Evolutionary conservation across 2,888 invertebrate species (phyloP).

Genomic region (Theristus sp.): DNA sequence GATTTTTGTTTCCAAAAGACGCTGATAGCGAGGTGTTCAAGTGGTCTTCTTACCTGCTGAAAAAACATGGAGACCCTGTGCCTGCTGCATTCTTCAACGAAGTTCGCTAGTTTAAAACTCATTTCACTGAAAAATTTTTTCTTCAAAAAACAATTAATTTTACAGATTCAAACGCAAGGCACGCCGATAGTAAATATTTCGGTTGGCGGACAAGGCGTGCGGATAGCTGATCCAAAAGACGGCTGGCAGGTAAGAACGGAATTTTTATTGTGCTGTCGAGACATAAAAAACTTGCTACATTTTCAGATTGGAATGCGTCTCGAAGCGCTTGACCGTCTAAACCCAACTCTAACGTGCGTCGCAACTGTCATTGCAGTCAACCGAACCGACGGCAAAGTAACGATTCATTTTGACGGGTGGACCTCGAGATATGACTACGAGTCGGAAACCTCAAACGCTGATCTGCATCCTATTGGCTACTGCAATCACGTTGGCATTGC

Average conservation of each 20-base stretch:
- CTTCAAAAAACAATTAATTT: no score
- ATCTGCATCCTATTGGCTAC: slow-evolving; percentile 1
- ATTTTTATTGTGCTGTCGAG: no score
- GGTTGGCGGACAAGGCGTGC: no score
- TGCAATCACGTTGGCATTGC: background rate
- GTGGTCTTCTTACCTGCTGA: background rate
- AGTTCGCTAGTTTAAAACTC: background rate
- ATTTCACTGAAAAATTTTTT: no score
- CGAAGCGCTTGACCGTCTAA: slow-evolving; percentile 1
- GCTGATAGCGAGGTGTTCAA: background rate
- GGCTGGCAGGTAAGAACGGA: no score
- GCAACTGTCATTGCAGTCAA: background rate
- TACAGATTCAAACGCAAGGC: no score
- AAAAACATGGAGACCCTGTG: background rate
- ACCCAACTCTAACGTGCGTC: slow-evolving; percentile 2
- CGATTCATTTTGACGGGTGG: slow-evolving; percentile 5
- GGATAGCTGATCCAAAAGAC: no score
- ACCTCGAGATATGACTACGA: background rate
- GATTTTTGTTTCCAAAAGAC: no score
- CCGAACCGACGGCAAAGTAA: background rate
- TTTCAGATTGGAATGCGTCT: slow-evolving; percentile 1
- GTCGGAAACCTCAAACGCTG: background rate
- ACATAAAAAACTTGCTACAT: no score
- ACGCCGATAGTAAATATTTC: no score
- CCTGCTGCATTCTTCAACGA: background rate